Evolutionary conservation across 2,113 vertebrate species (phyloP), one percentile per base, ranked within the genome.

Genomic region (Mola mola): DNA sequence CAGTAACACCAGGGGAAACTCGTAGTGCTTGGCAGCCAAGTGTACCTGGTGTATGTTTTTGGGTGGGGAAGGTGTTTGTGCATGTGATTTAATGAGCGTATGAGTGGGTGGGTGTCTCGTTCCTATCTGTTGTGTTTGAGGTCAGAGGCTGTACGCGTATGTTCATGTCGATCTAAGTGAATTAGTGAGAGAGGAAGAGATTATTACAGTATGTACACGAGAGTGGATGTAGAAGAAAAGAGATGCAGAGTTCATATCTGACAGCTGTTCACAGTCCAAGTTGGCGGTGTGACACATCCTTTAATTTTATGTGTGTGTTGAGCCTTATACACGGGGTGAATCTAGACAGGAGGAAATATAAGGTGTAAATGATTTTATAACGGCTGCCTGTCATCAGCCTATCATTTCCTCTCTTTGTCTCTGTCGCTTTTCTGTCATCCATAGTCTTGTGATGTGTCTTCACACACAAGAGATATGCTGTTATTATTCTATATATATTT

Each of bases 351-450:
- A 53, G 73, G 31, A 20, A 63, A 46, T 40, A 65, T 69, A 47
- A 63, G 48, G 50, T 68, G 56, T 68, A 50, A 50, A 48, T 55
- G 55, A 72, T 72, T 77, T 47, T 44, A 26, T 79, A 81, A 81
- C 69, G 28, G 31, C 13, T n/a, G 34, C 34, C 58, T 65, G 51
- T 9, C 10, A 56, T 46, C 68, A 71, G 40, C 47, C 60, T 60
- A 47, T 76, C 36, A 63, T 83, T 79, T 72, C 37, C 55, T 62
- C n/a, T 26, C 55, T 66, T 49, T 57, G 66, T 68, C 40, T 10
- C 53, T 42, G 49, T 63, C 57, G 22, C 40, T 40, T 60, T 29
- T 40, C 10, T n/a, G 34, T 61, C 61, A 34, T 66, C 63, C 52
- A 25, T 55, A 53, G 46, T 66, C 44, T 13, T 64, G 40, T 19